Evolutionary conservation across 2,113 vertebrate species (phyloP).

Genomic region (Centropristis striata): DNA sequence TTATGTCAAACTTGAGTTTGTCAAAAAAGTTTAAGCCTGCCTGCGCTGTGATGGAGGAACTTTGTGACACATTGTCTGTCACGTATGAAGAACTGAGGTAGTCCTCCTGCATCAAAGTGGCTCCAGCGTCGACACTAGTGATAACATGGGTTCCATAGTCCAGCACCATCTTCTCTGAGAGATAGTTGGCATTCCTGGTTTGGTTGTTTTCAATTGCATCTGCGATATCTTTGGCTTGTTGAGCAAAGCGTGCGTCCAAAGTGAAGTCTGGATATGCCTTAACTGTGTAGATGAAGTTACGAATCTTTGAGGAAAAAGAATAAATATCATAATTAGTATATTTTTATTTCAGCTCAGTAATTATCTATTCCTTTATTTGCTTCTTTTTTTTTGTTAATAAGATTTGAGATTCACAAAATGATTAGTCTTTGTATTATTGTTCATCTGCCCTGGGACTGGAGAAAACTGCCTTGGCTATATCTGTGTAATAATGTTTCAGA

Average conservation of each 20-base stretch:
- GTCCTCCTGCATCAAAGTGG: conserved; percentile 90
- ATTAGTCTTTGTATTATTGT: no score
- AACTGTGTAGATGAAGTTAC: conserved; percentile 91
- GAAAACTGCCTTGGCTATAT: no score
- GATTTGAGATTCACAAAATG: no score
- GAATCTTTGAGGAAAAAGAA: conserved; percentile 80
- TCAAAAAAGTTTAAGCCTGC: conserved; percentile 86
- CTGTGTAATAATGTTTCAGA: no score
- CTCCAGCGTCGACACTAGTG: conserved; percentile 87
- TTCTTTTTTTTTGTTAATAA: no score
- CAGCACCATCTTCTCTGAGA: conserved; percentile 90
- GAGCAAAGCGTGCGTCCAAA: conserved; percentile 86
- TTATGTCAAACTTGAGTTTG: conserved; percentile 75
- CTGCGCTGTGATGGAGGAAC: conserved; percentile 66
- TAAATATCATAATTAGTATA: background rate
- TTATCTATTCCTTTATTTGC: background rate
- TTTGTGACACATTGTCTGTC: conserved; percentile 71
- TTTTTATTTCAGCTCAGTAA: background rate
- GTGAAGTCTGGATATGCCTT: conserved; percentile 85
- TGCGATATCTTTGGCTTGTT: conserved; percentile 86
- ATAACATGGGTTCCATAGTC: conserved; percentile 92
- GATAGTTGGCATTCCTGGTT: conserved; percentile 86
- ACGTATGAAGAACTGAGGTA: conserved; percentile 87
- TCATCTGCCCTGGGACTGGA: no score
- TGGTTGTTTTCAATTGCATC: conserved; percentile 93